Evolutionary conservation across 2,888 invertebrate genomes (phyloP).

Genomic region (Lepidochrysops patricia): DNA sequence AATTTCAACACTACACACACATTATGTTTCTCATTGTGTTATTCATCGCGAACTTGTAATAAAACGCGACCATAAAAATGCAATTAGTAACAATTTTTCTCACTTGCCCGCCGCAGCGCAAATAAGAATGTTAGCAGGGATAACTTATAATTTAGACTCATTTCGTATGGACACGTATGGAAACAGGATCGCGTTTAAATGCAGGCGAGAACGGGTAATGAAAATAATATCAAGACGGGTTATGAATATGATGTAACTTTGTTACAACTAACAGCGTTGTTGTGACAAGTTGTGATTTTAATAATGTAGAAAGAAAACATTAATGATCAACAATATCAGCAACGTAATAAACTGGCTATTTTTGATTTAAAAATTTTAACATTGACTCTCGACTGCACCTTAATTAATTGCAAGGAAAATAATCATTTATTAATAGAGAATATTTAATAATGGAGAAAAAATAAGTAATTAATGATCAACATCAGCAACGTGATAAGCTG

Average conservation of each 20-base stretch:
- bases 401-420: too few relatives aligned
- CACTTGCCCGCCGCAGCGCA: slow-evolving; percentile 4
- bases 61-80: slow-evolving; percentile 8
- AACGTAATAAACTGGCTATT: too few relatives aligned
- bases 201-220: background rate
- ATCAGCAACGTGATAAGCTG: too few relatives aligned
- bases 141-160: slow-evolving; percentile 12
- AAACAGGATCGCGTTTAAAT: slow-evolving; percentile 1
- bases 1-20: too few relatives aligned
- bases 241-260: background rate
- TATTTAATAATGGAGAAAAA: too few relatives aligned
- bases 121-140: background rate
- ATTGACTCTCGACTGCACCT: too few relatives aligned
- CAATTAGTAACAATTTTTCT: slow-evolving; percentile 13
- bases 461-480: too few relatives aligned
- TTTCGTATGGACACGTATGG: slow-evolving; percentile 10
- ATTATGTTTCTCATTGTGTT: too few relatives aligned
- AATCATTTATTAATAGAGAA: too few relatives aligned
- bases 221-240: background rate
- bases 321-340: too few relatives aligned
- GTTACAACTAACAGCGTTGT: background rate
- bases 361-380: too few relatives aligned
- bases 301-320: background rate
- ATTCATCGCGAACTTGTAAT: slow-evolving; percentile 32
- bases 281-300: background rate